phyloP scores from a whole-genome alignment of 2,888 invertebrate genomes.

The Temnothorax unifasciatus region DNA sequence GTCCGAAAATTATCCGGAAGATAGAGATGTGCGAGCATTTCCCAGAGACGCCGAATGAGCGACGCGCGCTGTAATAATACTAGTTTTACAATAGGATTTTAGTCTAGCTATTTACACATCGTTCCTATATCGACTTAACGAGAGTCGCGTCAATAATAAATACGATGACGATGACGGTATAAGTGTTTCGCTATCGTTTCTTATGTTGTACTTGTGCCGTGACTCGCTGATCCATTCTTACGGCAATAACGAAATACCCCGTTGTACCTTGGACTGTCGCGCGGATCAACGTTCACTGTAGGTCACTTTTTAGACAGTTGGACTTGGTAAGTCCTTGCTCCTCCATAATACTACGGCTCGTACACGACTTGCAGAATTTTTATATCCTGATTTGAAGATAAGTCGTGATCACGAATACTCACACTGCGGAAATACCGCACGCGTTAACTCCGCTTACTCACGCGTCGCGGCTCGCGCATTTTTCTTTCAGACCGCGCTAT shows the following conservation, averaged over 20 bases:
- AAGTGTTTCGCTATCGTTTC: constrained; percentile 35
- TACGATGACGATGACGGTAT: constrained; percentile 57
- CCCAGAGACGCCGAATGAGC: neutral
- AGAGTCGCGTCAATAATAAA: constrained; percentile 58
- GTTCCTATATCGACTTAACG: constrained; percentile 13
- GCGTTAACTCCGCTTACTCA: neutral
- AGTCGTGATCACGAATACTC: constrained; percentile 33
- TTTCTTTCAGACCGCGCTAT: constrained; percentile 68
- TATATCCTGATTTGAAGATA: constrained; percentile 19
- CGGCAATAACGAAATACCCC: constrained; percentile 10
- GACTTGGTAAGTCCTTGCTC: constrained; percentile 4
- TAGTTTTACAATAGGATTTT: constrained; percentile 36
- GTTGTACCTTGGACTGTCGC: constrained; percentile 7
- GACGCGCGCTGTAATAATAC: constrained; percentile 33
- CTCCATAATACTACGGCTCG: constrained; percentile 15
- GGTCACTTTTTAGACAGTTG: constrained; percentile 26
- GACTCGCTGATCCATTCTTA: constrained; percentile 37
- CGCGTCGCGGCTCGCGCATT: neutral
- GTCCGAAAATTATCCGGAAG: neutral
- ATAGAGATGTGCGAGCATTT: constrained; percentile 10
- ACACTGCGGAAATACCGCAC: neutral
- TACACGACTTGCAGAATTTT: constrained; percentile 32
- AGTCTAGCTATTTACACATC: constrained; percentile 71
- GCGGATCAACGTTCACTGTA: constrained; percentile 30
- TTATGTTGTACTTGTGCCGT: constrained; percentile 54